Evolutionary conservation across 2,113 vertebrate species (phyloP), one percentile per base, ranked within the genome.

Genomic region (Corythaeola cristata): DNA sequence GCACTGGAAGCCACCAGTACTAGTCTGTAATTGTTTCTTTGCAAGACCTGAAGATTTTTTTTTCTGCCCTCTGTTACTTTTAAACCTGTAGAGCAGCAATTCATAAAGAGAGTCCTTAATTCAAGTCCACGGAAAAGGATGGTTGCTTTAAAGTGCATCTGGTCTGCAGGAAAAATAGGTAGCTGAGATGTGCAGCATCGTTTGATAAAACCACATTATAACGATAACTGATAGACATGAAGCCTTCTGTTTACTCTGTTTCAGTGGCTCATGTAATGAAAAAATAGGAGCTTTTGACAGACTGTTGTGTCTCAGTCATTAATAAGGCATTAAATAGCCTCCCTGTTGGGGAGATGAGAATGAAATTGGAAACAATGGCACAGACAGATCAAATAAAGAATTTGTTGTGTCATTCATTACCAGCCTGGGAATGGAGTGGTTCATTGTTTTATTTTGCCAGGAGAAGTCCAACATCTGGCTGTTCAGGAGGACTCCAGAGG

Each of bases 381-480:
- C 27, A 59, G 63, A 14, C 12, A 72, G 72, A 63, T 89, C 66
- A 93, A 64, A 85, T 44, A n/a, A 85, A 86, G 39, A 59, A 55
- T 47, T 76, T 81, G 53, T 60, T 45, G 27, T 18, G 55, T 64
- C 55, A 41, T 60, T 84, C 72, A 83, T 97, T 99, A 99, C 99
- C 96, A 78, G 98, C 78, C 93, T 98, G 49, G 97, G 92, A 85
- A 86, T 23, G 16, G 98, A 98, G 72, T 93, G 94, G 92, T 98
- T 98, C 32, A 77, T 91, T 24, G 99, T 99, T 97, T 98, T 98
- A 91, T 99, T 99, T 37, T 98, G 98, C 99, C 99, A 99, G 63
- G 99, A 99, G 97, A 99, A 99, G 96, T 99, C 99, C 97, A 99
- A 96, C 96, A 99, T 99, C 97, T 99, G 99, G 94, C 99, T 99